Conservation (phyloP, 92 coral and sea anemone genomes). For the Porites lobata region DNA sequence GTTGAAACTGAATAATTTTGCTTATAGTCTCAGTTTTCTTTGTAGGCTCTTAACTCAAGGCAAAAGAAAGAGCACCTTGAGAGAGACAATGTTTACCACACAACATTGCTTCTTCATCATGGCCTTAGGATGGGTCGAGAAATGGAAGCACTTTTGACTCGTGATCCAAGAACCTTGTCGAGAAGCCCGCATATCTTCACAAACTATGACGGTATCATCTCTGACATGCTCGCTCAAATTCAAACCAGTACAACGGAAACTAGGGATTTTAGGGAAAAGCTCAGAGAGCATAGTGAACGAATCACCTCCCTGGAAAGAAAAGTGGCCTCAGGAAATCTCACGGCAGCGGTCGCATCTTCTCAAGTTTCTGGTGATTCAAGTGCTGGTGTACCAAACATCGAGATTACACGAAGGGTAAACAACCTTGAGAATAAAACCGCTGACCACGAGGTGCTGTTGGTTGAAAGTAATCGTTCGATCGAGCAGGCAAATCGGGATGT, state of each 20-base stretch:
- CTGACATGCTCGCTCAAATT: constrained; percentile 1
- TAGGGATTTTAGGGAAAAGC: constrained; percentile 2
- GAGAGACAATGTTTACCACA: constrained; percentile 1
- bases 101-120: constrained; percentile 8
- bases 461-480: constrained; percentile 37
- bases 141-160: neutral
- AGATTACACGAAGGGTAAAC: constrained; percentile 20
- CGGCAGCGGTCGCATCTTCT: neutral
- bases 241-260: constrained; percentile 25
- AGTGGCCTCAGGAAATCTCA: neutral
- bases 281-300: constrained; percentile 30
- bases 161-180: neutral
- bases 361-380: constrained; percentile 5
- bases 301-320: constrained; percentile 23
- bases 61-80: constrained; percentile 33
- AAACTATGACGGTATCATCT: constrained; percentile 27
- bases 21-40: neutral
- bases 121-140: constrained; percentile 12
- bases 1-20: too few relatives aligned
- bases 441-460: constrained; percentile 47
- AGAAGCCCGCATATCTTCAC: constrained; percentile 4
- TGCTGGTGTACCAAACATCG: neutral
- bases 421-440: constrained; percentile 34
- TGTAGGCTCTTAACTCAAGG: constrained; percentile 4
- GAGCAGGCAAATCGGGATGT: constrained; percentile 32